Conservation (phyloP, 2,888 invertebrate genomes). For the Podabrus alpinus region DNA sequence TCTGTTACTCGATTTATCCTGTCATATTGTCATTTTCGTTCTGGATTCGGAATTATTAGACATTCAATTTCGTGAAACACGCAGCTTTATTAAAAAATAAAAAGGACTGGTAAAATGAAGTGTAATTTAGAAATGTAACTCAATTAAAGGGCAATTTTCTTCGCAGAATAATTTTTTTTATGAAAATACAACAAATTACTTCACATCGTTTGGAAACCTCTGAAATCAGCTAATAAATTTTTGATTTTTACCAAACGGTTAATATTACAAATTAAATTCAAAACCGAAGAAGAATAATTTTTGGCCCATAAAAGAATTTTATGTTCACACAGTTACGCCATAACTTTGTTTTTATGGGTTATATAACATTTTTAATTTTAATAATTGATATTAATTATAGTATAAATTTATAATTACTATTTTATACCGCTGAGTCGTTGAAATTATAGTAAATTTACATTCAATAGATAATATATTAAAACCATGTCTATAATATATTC, state of each 20-base stretch:
- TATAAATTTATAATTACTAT: background rate
- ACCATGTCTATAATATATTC: background rate
- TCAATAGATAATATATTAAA: background rate
- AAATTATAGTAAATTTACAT: background rate
- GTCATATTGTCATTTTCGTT: background rate
- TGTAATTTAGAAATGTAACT: no score
- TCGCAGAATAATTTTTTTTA: no score
- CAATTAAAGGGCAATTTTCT: no score
- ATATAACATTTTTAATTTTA: background rate
- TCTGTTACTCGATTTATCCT: background rate
- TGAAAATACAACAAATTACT: no score
- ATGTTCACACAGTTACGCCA: background rate
- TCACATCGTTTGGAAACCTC: no score
- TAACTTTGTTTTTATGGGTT: background rate
- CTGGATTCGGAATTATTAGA: background rate
- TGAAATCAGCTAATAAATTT: no score
- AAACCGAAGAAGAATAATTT: background rate
- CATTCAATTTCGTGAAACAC: background rate
- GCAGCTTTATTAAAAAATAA: background rate
- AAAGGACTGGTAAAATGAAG: background rate
- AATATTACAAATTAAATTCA: background rate
- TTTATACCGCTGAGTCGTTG: background rate
- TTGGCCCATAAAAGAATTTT: background rate
- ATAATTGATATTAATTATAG: background rate
- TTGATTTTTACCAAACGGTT: no score